phyloP scores from a whole-genome alignment of 2,797 vertebrate genomes.

The Nasua narica region DNA sequence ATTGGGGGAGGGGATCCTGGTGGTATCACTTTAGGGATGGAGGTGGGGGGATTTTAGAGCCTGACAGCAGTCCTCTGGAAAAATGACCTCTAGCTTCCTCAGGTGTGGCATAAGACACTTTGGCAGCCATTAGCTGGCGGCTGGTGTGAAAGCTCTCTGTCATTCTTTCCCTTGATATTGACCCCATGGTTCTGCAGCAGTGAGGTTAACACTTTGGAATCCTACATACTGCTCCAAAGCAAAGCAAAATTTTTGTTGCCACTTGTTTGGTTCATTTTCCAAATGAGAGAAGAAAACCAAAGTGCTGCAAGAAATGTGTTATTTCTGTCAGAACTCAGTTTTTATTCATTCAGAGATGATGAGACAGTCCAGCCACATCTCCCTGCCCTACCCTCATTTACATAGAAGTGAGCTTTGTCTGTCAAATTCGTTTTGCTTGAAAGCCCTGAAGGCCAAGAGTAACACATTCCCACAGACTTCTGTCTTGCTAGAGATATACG shows the following conservation, averaged over 20 bases:
- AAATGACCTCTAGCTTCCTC: not conserved
- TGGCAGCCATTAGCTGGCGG: not conserved
- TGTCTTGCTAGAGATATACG: slow-evolving; percentile 24
- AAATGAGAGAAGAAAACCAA: not conserved
- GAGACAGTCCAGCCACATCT: not conserved
- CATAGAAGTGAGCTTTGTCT: not conserved
- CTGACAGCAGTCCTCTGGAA: not conserved
- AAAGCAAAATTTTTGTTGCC: not conserved
- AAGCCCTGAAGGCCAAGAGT: slow-evolving; percentile 32
- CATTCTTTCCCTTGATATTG: not conserved
- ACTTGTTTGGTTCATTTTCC: not conserved
- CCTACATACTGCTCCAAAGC: not conserved
- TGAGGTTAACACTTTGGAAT: not conserved
- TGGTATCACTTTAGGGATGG: not conserved
- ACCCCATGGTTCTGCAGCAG: not conserved
- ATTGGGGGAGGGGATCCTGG: not conserved
- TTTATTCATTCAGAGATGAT: not conserved
- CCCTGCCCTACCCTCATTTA: not conserved
- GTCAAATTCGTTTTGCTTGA: slow-evolving; percentile 56
- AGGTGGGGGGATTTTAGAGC: not conserved
- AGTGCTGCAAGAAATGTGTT: not conserved
- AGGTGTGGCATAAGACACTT: not conserved
- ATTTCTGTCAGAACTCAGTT: not conserved
- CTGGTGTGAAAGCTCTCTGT: not conserved
- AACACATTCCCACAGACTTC: slow-evolving; percentile 38